A percentile compares a stretch with the other conserved stretches of the same genome.
These are phyloP conservation scores for Dicranocentrus wangi DNA, from an alignment of 2,888 invertebrate genomes.

Conservation along the genomic window DNA sequence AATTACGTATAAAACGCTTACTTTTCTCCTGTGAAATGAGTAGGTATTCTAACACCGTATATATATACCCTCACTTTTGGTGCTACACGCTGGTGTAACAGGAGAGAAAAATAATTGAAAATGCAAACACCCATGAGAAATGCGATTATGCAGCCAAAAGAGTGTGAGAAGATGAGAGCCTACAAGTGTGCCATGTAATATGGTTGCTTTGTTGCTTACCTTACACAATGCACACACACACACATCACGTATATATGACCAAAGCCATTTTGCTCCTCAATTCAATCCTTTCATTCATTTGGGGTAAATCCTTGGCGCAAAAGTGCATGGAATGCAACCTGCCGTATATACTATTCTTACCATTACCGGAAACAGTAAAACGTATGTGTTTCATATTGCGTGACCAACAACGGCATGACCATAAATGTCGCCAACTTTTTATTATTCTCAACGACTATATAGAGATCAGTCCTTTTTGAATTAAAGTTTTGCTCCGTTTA, in stretches of 20 bases:
- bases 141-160: conserved; percentile 60
- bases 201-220: not conserved
- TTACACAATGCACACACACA: not conserved
- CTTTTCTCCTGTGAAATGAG: too few relatives aligned
- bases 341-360: too few relatives aligned
- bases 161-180: conserved; percentile 45
- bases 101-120: conserved; percentile 57
- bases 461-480: not conserved
- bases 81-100: not conserved
- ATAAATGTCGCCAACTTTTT: not conserved
- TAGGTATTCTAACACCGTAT: too few relatives aligned
- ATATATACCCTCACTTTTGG: too few relatives aligned
- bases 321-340: not conserved
- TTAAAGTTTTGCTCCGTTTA: not conserved
- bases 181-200: conserved; percentile 10
- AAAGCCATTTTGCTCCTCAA: not conserved
- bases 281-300: not conserved
- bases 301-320: not conserved
- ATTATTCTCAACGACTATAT: not conserved
- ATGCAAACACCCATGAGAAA: conserved; percentile 61
- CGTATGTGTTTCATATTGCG: not conserved
- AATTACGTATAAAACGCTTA: conserved; percentile 7
- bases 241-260: not conserved
- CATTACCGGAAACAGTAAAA: too few relatives aligned
- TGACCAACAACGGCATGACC: not conserved